A percentile compares a stretch with the other conserved stretches of the same genome.
Evolutionary conservation across 2,113 vertebrate genomes (phyloP).

Genomic region (Myrmecobius fasciatus): DNA sequence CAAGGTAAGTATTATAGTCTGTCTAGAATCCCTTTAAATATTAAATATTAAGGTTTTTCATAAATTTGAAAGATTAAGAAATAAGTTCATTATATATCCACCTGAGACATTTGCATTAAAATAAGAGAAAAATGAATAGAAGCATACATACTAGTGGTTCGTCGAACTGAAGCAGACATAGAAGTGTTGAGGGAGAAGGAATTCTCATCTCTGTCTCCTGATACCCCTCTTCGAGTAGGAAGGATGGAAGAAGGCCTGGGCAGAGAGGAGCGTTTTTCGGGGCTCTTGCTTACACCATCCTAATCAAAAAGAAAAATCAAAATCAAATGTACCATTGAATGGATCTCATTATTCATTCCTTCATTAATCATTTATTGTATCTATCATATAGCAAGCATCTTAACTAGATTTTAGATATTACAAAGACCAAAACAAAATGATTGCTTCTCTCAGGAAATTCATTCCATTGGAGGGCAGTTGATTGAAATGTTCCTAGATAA

Average conservation of each 20-base stretch:
- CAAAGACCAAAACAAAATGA: neutral
- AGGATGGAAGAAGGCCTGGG: slow-evolving; percentile 93
- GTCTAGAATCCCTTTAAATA: slow-evolving; percentile 12
- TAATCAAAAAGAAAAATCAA: slow-evolving; percentile 75
- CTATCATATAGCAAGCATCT: neutral
- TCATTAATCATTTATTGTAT: neutral
- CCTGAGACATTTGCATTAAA: neutral
- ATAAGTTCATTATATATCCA: neutral
- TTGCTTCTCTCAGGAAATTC: neutral
- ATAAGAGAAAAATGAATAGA: slow-evolving; percentile 10
- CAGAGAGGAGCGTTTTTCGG: slow-evolving; percentile 93
- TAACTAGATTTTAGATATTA: neutral
- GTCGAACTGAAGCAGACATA: slow-evolving; percentile 92
- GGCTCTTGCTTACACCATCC: slow-evolving; percentile 94
- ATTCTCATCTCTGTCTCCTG: slow-evolving; percentile 93
- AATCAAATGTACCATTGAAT: neutral
- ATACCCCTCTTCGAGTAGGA: slow-evolving; percentile 88
- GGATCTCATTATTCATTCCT: neutral
- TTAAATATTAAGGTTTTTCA: neutral
- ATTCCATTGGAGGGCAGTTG: neutral
- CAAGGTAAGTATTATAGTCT: neutral
- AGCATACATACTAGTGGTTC: slow-evolving; percentile 91
- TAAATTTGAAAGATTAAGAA: slow-evolving; percentile 16
- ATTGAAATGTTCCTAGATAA: neutral
- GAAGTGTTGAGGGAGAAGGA: slow-evolving; percentile 95